Base-by-base conservation (phyloP, 2,113 vertebrate genomes). In the Pica pica region DNA sequence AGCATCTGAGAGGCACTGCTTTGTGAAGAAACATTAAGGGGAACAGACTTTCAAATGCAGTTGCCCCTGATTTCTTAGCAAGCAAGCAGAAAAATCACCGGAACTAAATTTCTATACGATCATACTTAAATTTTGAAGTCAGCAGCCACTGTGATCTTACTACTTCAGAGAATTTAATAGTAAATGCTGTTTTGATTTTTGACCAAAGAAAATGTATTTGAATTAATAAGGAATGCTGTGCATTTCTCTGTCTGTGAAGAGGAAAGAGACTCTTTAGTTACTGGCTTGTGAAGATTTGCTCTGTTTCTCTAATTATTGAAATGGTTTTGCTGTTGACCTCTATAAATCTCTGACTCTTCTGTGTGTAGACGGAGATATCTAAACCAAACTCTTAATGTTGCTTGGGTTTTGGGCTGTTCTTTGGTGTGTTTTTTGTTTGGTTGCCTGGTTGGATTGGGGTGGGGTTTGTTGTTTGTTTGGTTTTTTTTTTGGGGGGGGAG, bases 31-130 rank as follows among this genome's bases (percentile, higher is more conserved):
- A 31, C 65, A 94, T 95, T 93, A 92, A 65, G 22, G 64, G 53
- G 56, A 95, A 92, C 18, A n/a, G 83, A 92, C 80, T 94, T 92
- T 87, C 76, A 90, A 96, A 95, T 90, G 90, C 77, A 93, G 42
- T 97, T 97, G 87, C 74, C 41, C 87, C 94, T 97, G 93, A 97
- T 97, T 97, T 97, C 83, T 96, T 96, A 94, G 95, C 97, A 96
- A 83, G 94, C 87, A 86, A 87, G 94, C 73, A 75, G 85, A 96
- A 97, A 96, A 96, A 97, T 90, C 95, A 91, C 84, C 85, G 89
- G 87, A 96, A 95, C 83, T 95, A 94, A 95, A 94, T 97, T 97
- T 87, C 84, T 85, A 27, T 86, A 80, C 15, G 2, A 86, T 97
- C 87, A 89, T 69, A 70, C 90, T 94, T 95, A 77, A 89, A 90